phyloP scores from a whole-genome alignment of 2,797 vertebrate genomes.

The Pangasius larnaudii region DNA sequence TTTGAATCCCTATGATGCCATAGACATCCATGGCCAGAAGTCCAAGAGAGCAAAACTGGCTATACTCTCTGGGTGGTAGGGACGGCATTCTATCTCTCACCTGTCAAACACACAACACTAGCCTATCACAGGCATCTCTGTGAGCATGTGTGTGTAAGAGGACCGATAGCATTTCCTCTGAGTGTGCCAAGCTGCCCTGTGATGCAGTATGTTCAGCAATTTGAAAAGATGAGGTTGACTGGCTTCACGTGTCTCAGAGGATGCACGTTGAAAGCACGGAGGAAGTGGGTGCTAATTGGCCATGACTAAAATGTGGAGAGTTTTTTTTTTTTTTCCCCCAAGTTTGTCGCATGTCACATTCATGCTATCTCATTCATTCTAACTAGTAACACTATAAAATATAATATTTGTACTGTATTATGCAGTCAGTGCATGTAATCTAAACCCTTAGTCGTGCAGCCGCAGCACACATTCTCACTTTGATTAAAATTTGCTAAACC shows the following conservation, averaged over 20 bases:
- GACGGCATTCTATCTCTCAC: not conserved
- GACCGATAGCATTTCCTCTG: not conserved
- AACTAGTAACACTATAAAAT: not conserved
- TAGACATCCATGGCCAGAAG: no score
- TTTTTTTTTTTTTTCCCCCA: not conserved
- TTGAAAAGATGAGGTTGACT: no score
- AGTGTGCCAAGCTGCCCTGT: not conserved
- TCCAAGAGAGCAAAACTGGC: no score
- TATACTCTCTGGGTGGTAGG: not conserved
- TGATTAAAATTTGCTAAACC: not conserved
- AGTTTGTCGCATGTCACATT: not conserved
- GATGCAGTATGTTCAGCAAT: not conserved
- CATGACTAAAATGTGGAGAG: not conserved
- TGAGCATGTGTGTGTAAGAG: not conserved
- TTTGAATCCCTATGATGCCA: no score
- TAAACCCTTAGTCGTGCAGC: not conserved
- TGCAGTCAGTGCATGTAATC: not conserved
- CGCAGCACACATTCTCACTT: no score
- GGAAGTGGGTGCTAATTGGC: not conserved
- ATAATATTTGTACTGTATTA: not conserved
- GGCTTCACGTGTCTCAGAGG: no score
- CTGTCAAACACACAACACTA: not conserved
- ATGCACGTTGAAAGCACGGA: no score
- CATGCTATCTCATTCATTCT: not conserved
- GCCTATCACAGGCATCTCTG: not conserved